Percentiles rank a stretch among this genome's conserved stretches.
Conservation (phyloP, 2,113 vertebrate genomes). For the Dolichotis patagonum region DNA sequence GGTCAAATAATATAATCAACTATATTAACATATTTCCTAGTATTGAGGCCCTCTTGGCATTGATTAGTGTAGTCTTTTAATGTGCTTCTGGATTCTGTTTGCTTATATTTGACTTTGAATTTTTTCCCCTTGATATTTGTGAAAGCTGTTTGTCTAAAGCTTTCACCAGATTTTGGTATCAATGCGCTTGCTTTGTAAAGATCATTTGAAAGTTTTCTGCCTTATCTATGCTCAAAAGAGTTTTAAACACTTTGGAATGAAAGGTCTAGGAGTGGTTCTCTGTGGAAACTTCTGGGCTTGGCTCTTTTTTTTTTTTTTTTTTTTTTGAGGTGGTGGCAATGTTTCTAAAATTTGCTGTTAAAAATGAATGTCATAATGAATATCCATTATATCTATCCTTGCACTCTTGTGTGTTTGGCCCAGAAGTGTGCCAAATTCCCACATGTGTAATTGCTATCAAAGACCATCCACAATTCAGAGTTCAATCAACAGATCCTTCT, state of each 20-base stretch:
- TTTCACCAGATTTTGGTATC: background rate
- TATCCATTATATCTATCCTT: background rate
- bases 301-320: background rate
- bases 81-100: background rate
- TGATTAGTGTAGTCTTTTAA: background rate
- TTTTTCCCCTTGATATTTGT: background rate
- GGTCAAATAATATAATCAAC: background rate
- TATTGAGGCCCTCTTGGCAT: background rate
- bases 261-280: background rate
- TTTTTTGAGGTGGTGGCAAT: too few relatives aligned
- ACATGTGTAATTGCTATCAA: too few relatives aligned
- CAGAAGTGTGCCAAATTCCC: background rate
- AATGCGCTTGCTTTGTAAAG: background rate
- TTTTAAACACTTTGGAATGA: background rate
- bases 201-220: background rate
- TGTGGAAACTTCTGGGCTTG: background rate
- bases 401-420: rapidly evolving
- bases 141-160: background rate
- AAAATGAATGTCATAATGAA: background rate
- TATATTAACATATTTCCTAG: background rate
- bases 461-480: background rate
- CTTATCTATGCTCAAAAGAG: background rate
- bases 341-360: background rate
- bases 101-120: background rate
- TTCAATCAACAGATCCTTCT: background rate